These are phyloP conservation scores for Mesodorylaimus sp. DNA, from an alignment of 2,888 invertebrate genomes.

Conservation along the genomic window DNA sequence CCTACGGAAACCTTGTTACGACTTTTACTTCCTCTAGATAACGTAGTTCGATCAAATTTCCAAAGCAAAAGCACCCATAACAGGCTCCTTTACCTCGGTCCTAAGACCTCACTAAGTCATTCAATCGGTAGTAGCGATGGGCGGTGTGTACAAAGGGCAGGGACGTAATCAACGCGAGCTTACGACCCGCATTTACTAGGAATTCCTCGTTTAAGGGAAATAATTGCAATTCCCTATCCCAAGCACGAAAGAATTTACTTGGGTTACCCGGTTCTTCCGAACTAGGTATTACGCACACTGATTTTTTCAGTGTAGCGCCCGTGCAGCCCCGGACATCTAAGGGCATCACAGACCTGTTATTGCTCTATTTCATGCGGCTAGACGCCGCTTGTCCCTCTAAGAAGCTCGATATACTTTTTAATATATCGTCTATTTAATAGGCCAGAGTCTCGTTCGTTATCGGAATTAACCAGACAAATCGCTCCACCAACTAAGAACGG, in stretches of 20 bases:
- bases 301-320: conserved; percentile 47
- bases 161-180: conserved; percentile 50
- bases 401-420: conserved; percentile 35
- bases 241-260: conserved; percentile 49
- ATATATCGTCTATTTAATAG: conserved; percentile 39
- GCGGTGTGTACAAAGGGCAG: conserved; percentile 52
- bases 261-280: conserved; percentile 47
- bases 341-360: conserved; percentile 50
- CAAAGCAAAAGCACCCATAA: conserved; percentile 24
- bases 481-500: conserved; percentile 52
- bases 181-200: conserved; percentile 50
- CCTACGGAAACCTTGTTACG: conserved; percentile 49
- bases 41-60: conserved; percentile 46
- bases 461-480: conserved; percentile 56
- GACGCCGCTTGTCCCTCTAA: conserved; percentile 46
- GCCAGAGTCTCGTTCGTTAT: conserved; percentile 51
- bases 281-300: conserved; percentile 31
- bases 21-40: conserved; percentile 46
- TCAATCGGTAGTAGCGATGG: conserved; percentile 53
- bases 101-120: conserved; percentile 45
- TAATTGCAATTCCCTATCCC: conserved; percentile 48
- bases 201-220: conserved; percentile 45
- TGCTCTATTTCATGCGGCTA: conserved; percentile 43
- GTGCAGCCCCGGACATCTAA: conserved; percentile 46
- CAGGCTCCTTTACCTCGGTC: conserved; percentile 20